These are phyloP conservation scores for Melieria crassipennis DNA, from an alignment of 2,888 invertebrate genomes.

Conservation along the genomic window DNA sequence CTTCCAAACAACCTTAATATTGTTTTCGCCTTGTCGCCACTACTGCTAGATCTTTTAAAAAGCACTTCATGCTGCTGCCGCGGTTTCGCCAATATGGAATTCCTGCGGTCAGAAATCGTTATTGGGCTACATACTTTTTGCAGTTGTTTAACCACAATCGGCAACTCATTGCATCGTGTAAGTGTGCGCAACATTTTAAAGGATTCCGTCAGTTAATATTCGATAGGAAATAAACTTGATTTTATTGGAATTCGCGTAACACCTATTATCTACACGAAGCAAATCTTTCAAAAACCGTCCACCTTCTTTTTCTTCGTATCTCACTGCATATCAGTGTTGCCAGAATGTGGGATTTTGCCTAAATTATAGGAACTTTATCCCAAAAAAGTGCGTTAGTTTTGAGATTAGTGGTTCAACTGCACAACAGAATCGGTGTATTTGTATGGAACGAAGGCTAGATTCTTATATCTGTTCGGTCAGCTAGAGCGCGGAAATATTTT, in stretches of 20 bases:
- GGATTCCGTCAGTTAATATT: slow-evolving; percentile 63
- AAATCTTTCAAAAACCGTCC: background rate
- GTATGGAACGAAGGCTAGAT: too few species aligned
- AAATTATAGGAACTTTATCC: too few species aligned
- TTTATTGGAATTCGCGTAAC: slow-evolving; percentile 37
- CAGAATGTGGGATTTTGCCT: too few species aligned
- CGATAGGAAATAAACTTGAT: slow-evolving; percentile 38
- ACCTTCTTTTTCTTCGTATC: background rate
- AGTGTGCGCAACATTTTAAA: slow-evolving; percentile 59
- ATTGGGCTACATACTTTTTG: slow-evolving; percentile 59
- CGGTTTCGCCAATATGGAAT: slow-evolving; percentile 12
- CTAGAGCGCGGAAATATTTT: too few species aligned
- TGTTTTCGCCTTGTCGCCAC: slow-evolving; percentile 25
- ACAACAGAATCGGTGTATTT: too few species aligned
- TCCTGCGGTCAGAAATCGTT: slow-evolving; percentile 20
- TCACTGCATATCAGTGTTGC: background rate
- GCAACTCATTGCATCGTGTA: slow-evolving; percentile 56
- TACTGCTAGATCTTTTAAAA: slow-evolving; percentile 21
- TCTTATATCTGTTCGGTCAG: too few species aligned
- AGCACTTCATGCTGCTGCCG: slow-evolving; percentile 37
- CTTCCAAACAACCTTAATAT: slow-evolving; percentile 36
- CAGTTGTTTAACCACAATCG: slow-evolving; percentile 58
- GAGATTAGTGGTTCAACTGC: too few species aligned
- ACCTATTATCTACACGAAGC: background rate
- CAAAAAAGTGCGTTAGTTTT: too few species aligned